These are phyloP conservation scores for Helicolenus hilgendorfi DNA, from an alignment of 2,797 vertebrate genomes.

Conservation along the genomic window DNA sequence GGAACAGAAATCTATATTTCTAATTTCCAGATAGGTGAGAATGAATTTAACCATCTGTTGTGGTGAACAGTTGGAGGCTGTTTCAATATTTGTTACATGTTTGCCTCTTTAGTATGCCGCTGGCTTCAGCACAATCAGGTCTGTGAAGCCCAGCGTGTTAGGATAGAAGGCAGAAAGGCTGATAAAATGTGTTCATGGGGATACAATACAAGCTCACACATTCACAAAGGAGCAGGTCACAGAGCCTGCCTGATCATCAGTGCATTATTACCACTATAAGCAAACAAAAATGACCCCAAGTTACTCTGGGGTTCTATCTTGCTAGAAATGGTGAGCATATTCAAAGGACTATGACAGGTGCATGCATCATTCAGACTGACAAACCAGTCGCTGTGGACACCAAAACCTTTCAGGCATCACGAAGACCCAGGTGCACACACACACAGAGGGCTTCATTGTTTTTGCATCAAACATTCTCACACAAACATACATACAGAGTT, in stretches of 20 bases:
- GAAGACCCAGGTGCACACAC: constrained; percentile 24
- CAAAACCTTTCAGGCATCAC: constrained; percentile 54
- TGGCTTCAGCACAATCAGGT: constrained; percentile 24
- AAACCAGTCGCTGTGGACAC: constrained; percentile 25
- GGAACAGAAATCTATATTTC: constrained; percentile 20
- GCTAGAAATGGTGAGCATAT: constrained; percentile 1
- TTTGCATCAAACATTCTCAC: constrained; percentile 25
- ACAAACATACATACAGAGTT: background rate
- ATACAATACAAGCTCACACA: background rate
- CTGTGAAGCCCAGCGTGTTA: background rate
- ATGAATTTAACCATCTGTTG: constrained; percentile 39
- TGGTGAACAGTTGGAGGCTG: constrained; percentile 6
- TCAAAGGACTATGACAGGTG: constrained; percentile 38
- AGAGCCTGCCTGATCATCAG: background rate
- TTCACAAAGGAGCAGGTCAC: constrained; percentile 5
- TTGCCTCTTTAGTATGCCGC: constrained; percentile 28
- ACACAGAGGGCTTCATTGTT: constrained; percentile 41
- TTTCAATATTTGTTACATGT: constrained; percentile 55
- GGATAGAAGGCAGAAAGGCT: background rate
- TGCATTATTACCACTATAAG: constrained; percentile 15
- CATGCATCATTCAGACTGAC: constrained; percentile 48
- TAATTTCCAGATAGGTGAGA: constrained; percentile 19
- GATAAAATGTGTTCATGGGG: background rate
- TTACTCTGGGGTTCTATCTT: constrained; percentile 8
- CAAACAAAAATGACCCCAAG: constrained; percentile 2